These are phyloP conservation scores for Brevipalpus yothersi DNA, from an alignment of 1,140 invertebrate genomes.

Conservation along the genomic window DNA sequence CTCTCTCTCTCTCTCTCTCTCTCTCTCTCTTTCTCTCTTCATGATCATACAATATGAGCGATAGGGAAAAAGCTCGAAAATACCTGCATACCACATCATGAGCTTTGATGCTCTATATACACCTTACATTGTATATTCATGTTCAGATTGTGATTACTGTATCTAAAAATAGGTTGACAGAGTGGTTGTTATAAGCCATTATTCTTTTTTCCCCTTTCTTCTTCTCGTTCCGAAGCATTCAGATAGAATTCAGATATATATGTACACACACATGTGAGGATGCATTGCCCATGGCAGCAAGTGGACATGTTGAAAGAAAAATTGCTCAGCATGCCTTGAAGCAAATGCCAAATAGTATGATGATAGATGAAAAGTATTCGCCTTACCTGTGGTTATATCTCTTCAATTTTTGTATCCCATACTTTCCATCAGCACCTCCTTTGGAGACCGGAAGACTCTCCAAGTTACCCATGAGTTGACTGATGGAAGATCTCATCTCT, in stretches of 20 bases:
- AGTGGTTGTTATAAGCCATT: too few species aligned
- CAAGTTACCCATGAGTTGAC: slow-evolving; percentile 90
- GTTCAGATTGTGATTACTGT: too few species aligned
- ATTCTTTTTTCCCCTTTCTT: too few species aligned
- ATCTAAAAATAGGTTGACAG: too few species aligned
- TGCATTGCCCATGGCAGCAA: background rate
- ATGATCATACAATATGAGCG: too few species aligned
- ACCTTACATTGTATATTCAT: too few species aligned
- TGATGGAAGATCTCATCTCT: slow-evolving; percentile 90
- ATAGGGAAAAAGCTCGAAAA: too few species aligned
- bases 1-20: too few species aligned
- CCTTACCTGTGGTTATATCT: slow-evolving; percentile 85
- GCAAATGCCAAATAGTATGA: slow-evolving; percentile 7
- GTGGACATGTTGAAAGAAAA: slow-evolving; percentile 8
- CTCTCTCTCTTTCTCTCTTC: too few species aligned
- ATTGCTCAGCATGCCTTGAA: background rate
- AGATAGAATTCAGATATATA: background rate
- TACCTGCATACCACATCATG: background rate
- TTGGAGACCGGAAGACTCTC: slow-evolving; percentile 96
- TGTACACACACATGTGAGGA: background rate
- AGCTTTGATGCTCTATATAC: background rate
- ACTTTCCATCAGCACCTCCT: slow-evolving; percentile 87
- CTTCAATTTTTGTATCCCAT: slow-evolving; percentile 79
- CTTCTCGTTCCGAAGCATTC: background rate
- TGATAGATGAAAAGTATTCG: too few species aligned